Conservation (phyloP, 2,113 vertebrate species). For the Tonatia bakeri region DNA sequence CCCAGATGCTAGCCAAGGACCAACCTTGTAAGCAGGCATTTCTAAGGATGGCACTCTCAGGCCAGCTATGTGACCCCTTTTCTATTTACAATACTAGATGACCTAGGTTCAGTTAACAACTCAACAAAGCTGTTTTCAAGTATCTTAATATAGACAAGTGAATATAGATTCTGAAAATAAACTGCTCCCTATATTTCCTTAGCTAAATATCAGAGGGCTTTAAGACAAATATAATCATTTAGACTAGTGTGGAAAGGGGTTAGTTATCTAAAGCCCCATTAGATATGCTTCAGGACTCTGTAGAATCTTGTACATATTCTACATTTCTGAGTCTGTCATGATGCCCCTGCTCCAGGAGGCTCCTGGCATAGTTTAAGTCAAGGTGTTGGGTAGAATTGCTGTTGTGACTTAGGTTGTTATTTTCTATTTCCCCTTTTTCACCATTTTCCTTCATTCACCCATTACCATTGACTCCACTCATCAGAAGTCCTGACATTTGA, state of each 20-base stretch:
- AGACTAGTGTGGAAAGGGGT: neutral
- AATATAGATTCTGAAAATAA: neutral
- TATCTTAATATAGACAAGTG: neutral
- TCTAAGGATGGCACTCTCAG: neutral
- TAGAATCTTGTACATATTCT: neutral
- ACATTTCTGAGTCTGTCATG: neutral
- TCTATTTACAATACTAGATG: neutral
- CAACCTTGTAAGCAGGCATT: neutral
- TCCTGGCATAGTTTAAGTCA: neutral
- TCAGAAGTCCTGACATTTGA: neutral
- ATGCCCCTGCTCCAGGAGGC: neutral
- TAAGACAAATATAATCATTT: neutral
- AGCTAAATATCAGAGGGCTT: neutral
- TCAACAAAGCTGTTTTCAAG: neutral
- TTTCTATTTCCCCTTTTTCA: slow-evolving; percentile 31
- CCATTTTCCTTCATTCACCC: neutral
- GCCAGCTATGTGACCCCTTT: neutral
- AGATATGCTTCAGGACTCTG: neutral
- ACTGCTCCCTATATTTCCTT: neutral
- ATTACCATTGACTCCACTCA: neutral
- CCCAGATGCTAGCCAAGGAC: neutral
- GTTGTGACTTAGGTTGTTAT: neutral
- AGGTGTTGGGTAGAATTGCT: neutral
- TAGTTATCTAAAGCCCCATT: neutral
- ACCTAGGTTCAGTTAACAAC: neutral